These are phyloP conservation scores for Lindbergichthys nudifrons DNA, from an alignment of 2,797 vertebrate genomes.

Conservation along the genomic window DNA sequence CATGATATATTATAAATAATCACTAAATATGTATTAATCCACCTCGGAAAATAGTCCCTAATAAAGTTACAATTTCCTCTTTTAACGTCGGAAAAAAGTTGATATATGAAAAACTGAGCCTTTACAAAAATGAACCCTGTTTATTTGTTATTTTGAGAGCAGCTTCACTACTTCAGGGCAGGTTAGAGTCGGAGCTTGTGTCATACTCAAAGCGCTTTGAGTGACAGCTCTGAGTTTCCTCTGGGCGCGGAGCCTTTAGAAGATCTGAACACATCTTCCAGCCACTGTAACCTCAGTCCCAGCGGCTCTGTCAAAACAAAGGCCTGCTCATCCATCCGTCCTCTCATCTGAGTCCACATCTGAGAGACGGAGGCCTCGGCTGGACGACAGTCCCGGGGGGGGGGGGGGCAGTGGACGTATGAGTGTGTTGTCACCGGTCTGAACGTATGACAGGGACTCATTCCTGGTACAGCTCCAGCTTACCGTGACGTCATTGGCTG, in stretches of 20 bases:
- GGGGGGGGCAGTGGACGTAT: not conserved
- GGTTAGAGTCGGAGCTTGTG: not conserved
- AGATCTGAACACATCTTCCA: conserved; percentile 53
- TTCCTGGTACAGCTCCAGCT: conserved; percentile 15
- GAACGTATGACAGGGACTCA: conserved; percentile 35
- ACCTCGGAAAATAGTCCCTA: not conserved
- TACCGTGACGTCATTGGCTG: conserved; percentile 26
- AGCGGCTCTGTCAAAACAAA: conserved; percentile 70
- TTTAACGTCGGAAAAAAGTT: not conserved
- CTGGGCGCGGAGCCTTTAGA: conserved; percentile 14
- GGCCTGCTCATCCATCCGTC: conserved; percentile 66
- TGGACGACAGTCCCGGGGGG: conserved; percentile 20
- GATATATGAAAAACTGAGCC: not conserved
- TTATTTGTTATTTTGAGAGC: not conserved
- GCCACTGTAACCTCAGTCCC: conserved; percentile 58
- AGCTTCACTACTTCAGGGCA: no score
- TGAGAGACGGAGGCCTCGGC: conserved; percentile 52
- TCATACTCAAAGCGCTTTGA: conserved; percentile 18
- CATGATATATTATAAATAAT: not conserved
- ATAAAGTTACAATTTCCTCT: not conserved
- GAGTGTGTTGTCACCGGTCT: conserved; percentile 47
- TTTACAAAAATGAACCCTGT: not conserved
- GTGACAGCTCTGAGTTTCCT: conserved; percentile 48
- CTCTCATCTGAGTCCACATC: conserved; percentile 70
- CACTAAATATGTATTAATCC: not conserved